phyloP scores from a whole-genome alignment of 2,888 invertebrate species.

The Didymodactylos carnosus region DNA sequence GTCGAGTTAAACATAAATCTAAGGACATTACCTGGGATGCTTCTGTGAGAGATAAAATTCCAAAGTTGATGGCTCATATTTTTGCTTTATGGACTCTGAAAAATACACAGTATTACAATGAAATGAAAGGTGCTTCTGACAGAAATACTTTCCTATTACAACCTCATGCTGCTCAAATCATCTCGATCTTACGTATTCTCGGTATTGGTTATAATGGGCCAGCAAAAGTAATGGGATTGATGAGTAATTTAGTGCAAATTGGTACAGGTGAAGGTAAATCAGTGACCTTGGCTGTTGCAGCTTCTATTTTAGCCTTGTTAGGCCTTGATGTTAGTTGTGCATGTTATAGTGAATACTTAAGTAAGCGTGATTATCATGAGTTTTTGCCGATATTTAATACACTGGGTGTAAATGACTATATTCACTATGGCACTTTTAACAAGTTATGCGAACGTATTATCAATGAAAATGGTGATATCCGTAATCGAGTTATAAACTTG shows the following conservation, averaged over 20 bases:
- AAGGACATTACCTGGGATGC: neutral
- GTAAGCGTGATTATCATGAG: neutral
- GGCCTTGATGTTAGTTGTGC: neutral
- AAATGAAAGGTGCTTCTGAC: neutral
- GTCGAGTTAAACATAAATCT: neutral
- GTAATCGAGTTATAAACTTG: neutral
- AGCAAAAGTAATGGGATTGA: neutral
- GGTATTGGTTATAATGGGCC: neutral
- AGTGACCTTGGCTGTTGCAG: neutral
- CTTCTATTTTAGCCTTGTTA: neutral
- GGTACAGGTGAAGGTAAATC: neutral
- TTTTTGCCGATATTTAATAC: neutral
- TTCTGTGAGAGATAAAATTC: neutral
- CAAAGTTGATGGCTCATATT: neutral
- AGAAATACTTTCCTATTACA: neutral
- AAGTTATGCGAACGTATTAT: neutral
- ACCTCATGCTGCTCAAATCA: neutral
- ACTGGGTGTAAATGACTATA: neutral
- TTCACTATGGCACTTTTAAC: neutral
- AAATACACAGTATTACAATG: neutral
- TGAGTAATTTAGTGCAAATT: neutral
- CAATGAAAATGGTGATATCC: neutral
- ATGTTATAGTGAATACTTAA: neutral
- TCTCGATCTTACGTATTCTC: neutral
- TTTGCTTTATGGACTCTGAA: neutral